Evolutionary conservation across 2,888 invertebrate genomes (phyloP), one percentile per base, ranked within the genome.

Genomic region (Campoplex nolae): DNA sequence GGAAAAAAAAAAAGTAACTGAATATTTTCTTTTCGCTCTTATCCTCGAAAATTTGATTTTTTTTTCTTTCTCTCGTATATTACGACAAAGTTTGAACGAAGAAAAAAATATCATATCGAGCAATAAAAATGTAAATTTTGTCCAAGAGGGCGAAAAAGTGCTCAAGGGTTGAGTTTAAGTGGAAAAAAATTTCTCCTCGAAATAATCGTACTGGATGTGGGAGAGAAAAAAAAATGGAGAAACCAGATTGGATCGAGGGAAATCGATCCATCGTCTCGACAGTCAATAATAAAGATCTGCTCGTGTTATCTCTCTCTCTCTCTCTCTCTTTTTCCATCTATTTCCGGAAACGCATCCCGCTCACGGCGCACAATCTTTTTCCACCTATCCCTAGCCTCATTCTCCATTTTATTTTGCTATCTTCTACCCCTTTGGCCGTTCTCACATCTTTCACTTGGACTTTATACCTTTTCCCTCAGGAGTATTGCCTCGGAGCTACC

Each of bases 361-460:
- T 78, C 51, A 32, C 35, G 51, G 62, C 76, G 62, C 76, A 65
- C 23, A 65, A 74, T 42, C 48, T 68, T 68, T 54, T 78, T 56
- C 23, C 42, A 32, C 38, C 51, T 32, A 23, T 65, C 16, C 32
- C n/a, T 38, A 56, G 9, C 62, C 65, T 51, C 48, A 2, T 45
- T 23, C 51, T 58, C 67, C 48, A 2, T 45, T 23, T 67, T 58
- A 56, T 70, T 58, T 71, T 51, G 42, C 71, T 42, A 71, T 70
- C 79, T 78, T 70, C 79, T 78, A 42, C 62, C 28, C 80, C 68
- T 45, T 35, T 32, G 80, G 80, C 73, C 48, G 73, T 80, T 80
- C 73, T 51, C 80, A 62, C 62, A 54, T 80, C 73, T 73, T 76
- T 73, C 70, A 70, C 79, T 42, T 56, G 23, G 68, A 62, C 80